phyloP scores from a whole-genome alignment of 2,113 vertebrate genomes.

The Monopterus albus region DNA sequence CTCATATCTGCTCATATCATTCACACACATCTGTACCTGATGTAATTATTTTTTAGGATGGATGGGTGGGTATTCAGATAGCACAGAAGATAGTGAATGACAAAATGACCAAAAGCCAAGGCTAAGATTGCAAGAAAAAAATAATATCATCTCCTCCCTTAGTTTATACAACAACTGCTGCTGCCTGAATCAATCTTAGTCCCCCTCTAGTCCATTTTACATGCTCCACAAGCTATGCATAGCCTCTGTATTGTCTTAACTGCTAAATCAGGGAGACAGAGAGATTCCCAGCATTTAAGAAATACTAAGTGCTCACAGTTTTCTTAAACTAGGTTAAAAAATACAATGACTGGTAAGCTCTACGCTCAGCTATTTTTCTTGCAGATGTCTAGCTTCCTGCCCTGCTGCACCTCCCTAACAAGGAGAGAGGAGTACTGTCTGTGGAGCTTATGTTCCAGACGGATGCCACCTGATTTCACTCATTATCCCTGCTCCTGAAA shows the following conservation, averaged over 20 bases:
- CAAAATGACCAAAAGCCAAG: slow-evolving; percentile 14
- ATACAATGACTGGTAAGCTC: not conserved
- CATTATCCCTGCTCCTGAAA: slow-evolving; percentile 75
- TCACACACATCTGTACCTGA: slow-evolving; percentile 7
- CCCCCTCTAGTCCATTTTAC: slow-evolving; percentile 39
- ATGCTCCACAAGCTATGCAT: slow-evolving; percentile 36
- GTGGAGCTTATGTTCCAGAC: slow-evolving; percentile 59
- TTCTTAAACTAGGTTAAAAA: not conserved
- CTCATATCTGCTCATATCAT: slow-evolving; percentile 14
- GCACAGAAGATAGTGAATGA: slow-evolving; percentile 12
- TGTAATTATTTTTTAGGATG: not conserved
- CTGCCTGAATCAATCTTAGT: slow-evolving; percentile 54
- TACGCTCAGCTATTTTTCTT: not conserved
- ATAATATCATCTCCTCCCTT: slow-evolving; percentile 25
- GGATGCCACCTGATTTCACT: slow-evolving; percentile 70
- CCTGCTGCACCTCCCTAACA: slow-evolving; percentile 11
- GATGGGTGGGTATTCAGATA: not conserved
- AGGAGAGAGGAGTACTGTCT: slow-evolving; percentile 32
- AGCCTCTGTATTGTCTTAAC: slow-evolving; percentile 14
- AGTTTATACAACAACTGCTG: slow-evolving; percentile 45
- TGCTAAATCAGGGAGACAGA: slow-evolving; percentile 20
- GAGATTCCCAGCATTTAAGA: slow-evolving; percentile 2
- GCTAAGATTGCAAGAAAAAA: slow-evolving; percentile 5
- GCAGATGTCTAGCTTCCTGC: not conserved
- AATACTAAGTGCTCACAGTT: not conserved